Evolutionary conservation across 1,140 invertebrate genomes (phyloP), one percentile per base, ranked within the genome.

Genomic region (Camponotus pennsylvanicus): DNA sequence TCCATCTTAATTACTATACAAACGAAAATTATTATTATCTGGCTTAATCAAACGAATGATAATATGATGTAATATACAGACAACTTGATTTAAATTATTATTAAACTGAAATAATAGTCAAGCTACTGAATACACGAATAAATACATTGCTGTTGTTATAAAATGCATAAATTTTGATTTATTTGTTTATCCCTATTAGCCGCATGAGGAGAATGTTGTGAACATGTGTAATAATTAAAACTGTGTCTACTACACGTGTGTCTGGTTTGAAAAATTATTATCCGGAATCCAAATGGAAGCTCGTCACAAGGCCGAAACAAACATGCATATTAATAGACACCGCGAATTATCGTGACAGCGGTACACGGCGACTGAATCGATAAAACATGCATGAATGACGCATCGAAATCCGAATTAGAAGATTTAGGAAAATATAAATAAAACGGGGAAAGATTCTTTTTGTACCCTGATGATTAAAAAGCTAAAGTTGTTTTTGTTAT

Each of bases 301-400:
- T 67, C 13, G 45, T 67, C n/a, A 63, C 76, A 37, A 67, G 45
- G 1, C 45, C 45, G 34, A 69, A 79, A 69, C 45, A 69, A 55
- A 79, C 69, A 34, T 69, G 34, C 34, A 11, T 37, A 82, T 73
- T 82, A 57, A 80, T 69, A 21, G 63, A 79, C 15, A 79, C 9
- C 7, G 21, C 32, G 67, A 15, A 82, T 82, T 71, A 82, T 59
- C 13, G 66, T n/a, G n/a, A 15, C 32, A 71, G 0, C 40, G 40
- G 61, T 69, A 52, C 83, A 78, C 69, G 59, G 76, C 73, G 71
- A 89, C 67, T 86, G 66, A 77, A 77, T 83, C 59, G 64, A 86
- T 86, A 71, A 89, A 89, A 83, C 37, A 52, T 82, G 59, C 69
- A 88, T 83, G 76, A 52, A 83, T 42, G 84, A 66, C 42, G 32